Evolutionary conservation across 2,888 invertebrate species (phyloP).

Genomic region (Epinotia brunnichana): DNA sequence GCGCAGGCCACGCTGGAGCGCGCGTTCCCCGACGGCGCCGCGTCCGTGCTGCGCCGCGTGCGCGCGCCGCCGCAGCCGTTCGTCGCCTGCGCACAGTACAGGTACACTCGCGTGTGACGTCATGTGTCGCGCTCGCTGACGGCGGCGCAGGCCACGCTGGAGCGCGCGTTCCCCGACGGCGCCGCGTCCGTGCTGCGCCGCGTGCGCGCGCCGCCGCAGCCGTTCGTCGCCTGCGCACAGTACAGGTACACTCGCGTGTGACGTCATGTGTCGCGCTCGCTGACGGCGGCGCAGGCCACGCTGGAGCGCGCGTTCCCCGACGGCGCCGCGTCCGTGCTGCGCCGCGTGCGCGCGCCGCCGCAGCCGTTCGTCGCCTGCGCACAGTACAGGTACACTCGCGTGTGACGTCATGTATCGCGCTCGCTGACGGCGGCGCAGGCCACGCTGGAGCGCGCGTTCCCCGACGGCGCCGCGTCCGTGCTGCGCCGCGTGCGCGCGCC

Average conservation of each 20-base stretch:
- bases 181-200: slow-evolving; percentile 84
- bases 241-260: slow-evolving; percentile 77
- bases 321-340: slow-evolving; percentile 86
- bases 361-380: slow-evolving; percentile 86
- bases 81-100: slow-evolving; percentile 90
- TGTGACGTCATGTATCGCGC: slow-evolving; percentile 60
- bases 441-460: slow-evolving; percentile 71
- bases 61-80: slow-evolving; percentile 50
- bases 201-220: slow-evolving; percentile 48
- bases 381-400: slow-evolving; percentile 82
- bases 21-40: slow-evolving; percentile 82
- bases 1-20: slow-evolving; percentile 69
- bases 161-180: slow-evolving; percentile 77
- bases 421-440: slow-evolving; percentile 81
- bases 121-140: slow-evolving; percentile 81
- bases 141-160: slow-evolving; percentile 65
- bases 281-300: slow-evolving; percentile 69
- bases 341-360: slow-evolving; percentile 50
- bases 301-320: slow-evolving; percentile 72
- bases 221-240: slow-evolving; percentile 87
- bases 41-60: slow-evolving; percentile 79
- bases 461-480: slow-evolving; percentile 84
- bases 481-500: slow-evolving; percentile 64
- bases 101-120: slow-evolving; percentile 50
- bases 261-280: slow-evolving; percentile 76